Conservation (phyloP, 1,140 invertebrate genomes). For the Paraescarpia echinospica region DNA sequence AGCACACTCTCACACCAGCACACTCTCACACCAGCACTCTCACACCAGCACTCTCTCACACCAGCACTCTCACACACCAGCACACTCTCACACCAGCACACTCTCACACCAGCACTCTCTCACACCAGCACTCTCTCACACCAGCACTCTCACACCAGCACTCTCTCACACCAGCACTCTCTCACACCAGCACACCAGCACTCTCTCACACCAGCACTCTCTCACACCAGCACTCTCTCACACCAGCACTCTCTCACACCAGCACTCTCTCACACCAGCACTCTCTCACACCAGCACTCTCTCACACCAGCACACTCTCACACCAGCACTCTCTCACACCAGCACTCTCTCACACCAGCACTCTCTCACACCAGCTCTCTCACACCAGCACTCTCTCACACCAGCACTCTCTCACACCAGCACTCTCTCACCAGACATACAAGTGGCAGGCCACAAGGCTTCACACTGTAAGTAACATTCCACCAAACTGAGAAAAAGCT, state of each 20-base stretch:
- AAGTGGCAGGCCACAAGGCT: no score
- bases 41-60: neutral
- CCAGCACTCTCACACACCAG: neutral
- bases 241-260: neutral
- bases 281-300: neutral
- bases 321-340: neutral
- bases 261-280: neutral
- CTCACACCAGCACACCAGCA: conserved; percentile 28
- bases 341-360: neutral
- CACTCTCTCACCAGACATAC: neutral
- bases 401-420: neutral
- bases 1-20: neutral
- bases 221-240: neutral
- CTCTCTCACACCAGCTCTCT: neutral
- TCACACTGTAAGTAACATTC: no score
- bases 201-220: neutral
- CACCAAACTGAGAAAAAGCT: no score
- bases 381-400: neutral
- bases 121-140: neutral
- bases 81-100: neutral
- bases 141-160: neutral
- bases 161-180: neutral
- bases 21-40: neutral
- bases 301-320: neutral
- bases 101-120: neutral